Percentiles rank a stretch among this genome's conserved stretches.
These are phyloP conservation scores for Nomada hirtipes DNA, from an alignment of 2,888 invertebrate species.

Conservation along the genomic window DNA sequence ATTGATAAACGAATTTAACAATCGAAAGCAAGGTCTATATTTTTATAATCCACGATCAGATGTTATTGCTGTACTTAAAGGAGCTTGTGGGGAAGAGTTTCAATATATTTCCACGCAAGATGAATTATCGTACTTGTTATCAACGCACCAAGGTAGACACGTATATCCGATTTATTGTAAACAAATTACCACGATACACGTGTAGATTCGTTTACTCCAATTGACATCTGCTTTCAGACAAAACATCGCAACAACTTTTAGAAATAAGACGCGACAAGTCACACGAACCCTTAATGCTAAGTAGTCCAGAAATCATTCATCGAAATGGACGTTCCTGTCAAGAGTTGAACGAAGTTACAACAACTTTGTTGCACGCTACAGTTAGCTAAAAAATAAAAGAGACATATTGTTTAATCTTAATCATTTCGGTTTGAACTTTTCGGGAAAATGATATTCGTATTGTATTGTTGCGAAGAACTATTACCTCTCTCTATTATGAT, in stretches of 20 bases:
- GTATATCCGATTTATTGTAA: neutral
- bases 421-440: slow-evolving; percentile 3
- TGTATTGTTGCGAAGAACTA: no score
- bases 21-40: slow-evolving; percentile 90
- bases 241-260: slow-evolving; percentile 74
- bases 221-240: slow-evolving; percentile 70
- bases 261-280: slow-evolving; percentile 73
- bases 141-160: slow-evolving; percentile 76
- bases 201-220: neutral
- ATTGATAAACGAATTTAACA: slow-evolving; percentile 89
- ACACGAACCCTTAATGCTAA: slow-evolving; percentile 70
- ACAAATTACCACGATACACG: neutral
- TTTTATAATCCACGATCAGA: slow-evolving; percentile 89
- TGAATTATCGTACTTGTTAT: slow-evolving; percentile 87
- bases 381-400: slow-evolving; percentile 73
- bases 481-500: neutral
- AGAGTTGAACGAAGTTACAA: slow-evolving; percentile 81
- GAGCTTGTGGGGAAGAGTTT: slow-evolving; percentile 88
- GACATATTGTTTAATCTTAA: neutral
- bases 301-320: slow-evolving; percentile 77
- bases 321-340: slow-evolving; percentile 78
- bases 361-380: slow-evolving; percentile 79
- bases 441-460: neutral
- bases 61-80: slow-evolving; percentile 89
- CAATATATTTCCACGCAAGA: slow-evolving; percentile 86